phyloP scores from a whole-genome alignment of 2,888 invertebrate genomes.

The Drosophila aldrichi region DNA sequence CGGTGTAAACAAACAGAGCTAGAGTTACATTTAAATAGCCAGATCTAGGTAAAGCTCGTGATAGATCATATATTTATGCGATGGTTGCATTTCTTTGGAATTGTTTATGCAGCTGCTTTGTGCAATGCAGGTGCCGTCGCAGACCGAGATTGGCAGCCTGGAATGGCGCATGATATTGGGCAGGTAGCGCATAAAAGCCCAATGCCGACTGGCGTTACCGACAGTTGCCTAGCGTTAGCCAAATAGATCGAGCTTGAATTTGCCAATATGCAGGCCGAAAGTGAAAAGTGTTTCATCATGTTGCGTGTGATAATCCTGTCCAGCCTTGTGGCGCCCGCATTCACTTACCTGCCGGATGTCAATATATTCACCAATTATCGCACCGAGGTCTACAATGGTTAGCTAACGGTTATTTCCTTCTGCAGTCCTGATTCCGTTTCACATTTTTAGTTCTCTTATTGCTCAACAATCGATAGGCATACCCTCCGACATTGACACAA shows the following conservation, averaged over 20 bases:
- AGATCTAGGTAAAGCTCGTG: background rate
- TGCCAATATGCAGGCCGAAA: slow-evolving; percentile 26
- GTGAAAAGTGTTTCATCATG: slow-evolving; percentile 2
- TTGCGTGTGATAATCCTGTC: slow-evolving; percentile 43
- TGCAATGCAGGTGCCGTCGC: background rate
- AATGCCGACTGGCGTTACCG: background rate
- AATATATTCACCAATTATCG: slow-evolving; percentile 71
- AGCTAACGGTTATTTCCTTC: background rate
- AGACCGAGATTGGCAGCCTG: background rate
- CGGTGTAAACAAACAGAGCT: background rate
- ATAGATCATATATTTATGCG: slow-evolving; percentile 4
- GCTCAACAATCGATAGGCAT: slow-evolving; percentile 30
- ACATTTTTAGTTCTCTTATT: background rate
- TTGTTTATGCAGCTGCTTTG: slow-evolving; percentile 3
- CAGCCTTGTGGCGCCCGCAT: slow-evolving; percentile 18
- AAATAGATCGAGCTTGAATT: background rate
- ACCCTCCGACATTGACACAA: slow-evolving; percentile 69
- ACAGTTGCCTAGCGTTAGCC: background rate
- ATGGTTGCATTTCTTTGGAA: background rate
- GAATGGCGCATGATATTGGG: background rate
- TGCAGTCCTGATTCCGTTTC: background rate
- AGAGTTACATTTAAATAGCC: background rate
- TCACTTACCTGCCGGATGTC: slow-evolving; percentile 59
- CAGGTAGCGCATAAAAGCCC: background rate
- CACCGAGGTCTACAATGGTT: slow-evolving; percentile 68